Evolutionary conservation across 1,140 invertebrate genomes (phyloP), one percentile per base, ranked within the genome.

Genomic region (Mya arenaria): DNA sequence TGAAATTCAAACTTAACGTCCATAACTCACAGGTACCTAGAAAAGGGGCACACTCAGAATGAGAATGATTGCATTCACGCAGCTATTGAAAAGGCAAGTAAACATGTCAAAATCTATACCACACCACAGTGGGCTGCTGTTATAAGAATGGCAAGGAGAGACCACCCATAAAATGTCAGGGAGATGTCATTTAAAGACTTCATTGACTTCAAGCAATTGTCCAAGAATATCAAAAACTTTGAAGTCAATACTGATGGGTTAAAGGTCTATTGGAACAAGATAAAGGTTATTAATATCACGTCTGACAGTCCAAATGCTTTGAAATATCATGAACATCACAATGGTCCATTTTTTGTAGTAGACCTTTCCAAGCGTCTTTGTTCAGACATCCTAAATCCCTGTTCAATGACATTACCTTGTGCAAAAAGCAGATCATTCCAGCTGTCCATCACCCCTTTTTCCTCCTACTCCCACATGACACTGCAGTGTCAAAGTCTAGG

Each of bases 1-100:
- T 25, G 63, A 48, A 44, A 44, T 44, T 75, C 32, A 44, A 41
- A 28, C 17, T 63, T 25, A 36, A 8, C 58, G 32, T 4, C 56
- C 23, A 39, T 75, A 39, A 25, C 37, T 62, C 73, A 75, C 39
- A 75, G 63, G 44, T 75, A 63, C 39, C 39, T 75, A 28, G 28
- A 41, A 15, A 75, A 62, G 34, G 58, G 73, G 3, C 73, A 75
- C 28, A 75, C 56, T 13, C 48, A 44, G 15, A 60, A 58, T 74
- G 73, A 75, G 39, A 44, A 39, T 63, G 36, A 63, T 28, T 36
- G n/a, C 19, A 36, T 75, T 28, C 58, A 75, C 63, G 36, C 56
- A 44, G 37, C 56, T 17, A 30, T 74, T 10, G 73, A 75, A 48
- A 63, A n/a, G 19, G 60, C 39, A 41, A 36, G 19, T 23, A 62